Percentiles rank a stretch among this genome's conserved stretches.
Evolutionary conservation across 1,140 invertebrate genomes (phyloP).

Genomic region (Sarcophaga peregrina): DNA sequence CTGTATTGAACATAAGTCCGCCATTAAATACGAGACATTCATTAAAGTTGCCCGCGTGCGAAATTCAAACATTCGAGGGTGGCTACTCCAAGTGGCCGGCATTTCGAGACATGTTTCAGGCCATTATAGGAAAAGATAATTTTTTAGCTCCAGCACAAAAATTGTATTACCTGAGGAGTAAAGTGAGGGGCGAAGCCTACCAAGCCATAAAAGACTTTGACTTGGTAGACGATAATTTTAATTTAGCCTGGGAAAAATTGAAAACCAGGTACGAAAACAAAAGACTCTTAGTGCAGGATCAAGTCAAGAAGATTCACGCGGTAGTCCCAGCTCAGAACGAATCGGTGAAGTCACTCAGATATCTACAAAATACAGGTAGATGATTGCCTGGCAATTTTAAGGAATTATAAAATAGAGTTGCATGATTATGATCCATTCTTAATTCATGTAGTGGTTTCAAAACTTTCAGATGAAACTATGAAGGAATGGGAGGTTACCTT

Average conservation of each 20-base stretch:
- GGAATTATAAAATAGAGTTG: not conserved
- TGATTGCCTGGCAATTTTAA: not conserved
- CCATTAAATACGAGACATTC: not conserved
- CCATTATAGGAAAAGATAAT: not conserved
- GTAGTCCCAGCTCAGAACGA: not conserved
- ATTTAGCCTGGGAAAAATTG: not conserved
- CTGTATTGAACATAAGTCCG: not conserved
- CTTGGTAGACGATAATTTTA: not conserved
- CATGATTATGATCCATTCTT: not conserved
- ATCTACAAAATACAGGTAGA: not conserved
- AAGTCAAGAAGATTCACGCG: not conserved
- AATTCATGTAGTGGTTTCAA: not conserved
- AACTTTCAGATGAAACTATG: no score
- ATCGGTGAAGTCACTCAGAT: not conserved
- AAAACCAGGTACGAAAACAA: conserved; percentile 7
- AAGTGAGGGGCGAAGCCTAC: not conserved
- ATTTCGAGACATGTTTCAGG: no score
- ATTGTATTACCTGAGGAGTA: not conserved
- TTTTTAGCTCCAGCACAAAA: not conserved
- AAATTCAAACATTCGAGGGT: not conserved
- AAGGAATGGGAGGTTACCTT: no score
- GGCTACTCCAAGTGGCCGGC: not conserved
- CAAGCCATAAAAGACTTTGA: not conserved
- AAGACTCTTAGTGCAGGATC: not conserved
- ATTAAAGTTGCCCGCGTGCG: not conserved